phyloP scores from a whole-genome alignment of 1,140 invertebrate species.

The Rhizoglyphus robini region DNA sequence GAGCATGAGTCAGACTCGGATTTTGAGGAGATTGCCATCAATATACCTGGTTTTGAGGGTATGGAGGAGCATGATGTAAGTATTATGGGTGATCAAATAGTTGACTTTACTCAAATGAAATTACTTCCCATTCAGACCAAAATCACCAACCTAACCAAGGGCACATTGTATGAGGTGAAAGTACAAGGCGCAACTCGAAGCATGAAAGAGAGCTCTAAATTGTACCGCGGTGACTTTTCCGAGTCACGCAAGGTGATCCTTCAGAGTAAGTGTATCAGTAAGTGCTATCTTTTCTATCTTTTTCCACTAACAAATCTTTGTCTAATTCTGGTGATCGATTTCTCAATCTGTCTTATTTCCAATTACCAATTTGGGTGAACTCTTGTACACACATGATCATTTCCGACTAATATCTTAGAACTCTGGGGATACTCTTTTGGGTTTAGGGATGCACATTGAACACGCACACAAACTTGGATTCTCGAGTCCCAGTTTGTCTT shows the following conservation, averaged over 20 bases:
- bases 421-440: neutral
- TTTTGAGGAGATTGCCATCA: conserved; percentile 47
- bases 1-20: conserved; percentile 34
- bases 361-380: neutral
- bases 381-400: neutral
- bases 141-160: conserved; percentile 51
- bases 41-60: conserved; percentile 38
- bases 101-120: conserved; percentile 11
- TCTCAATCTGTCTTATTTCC: neutral
- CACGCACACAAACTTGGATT: neutral
- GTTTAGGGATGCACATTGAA: neutral
- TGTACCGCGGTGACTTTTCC: conserved; percentile 50
- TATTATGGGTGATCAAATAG: conserved; percentile 15
- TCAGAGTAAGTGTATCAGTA: conserved; percentile 44
- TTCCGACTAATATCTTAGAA: neutral
- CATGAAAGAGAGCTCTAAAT: conserved; percentile 44
- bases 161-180: conserved; percentile 57
- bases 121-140: neutral
- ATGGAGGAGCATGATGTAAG: conserved; percentile 25
- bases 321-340: neutral
- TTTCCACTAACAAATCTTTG: neutral
- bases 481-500: neutral
- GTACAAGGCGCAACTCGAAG: conserved; percentile 54
- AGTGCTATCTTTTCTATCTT: conserved; percentile 22
- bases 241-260: conserved; percentile 47